Evolutionary conservation across 2,113 vertebrate genomes (phyloP).

Genomic region (Sitta europaea): DNA sequence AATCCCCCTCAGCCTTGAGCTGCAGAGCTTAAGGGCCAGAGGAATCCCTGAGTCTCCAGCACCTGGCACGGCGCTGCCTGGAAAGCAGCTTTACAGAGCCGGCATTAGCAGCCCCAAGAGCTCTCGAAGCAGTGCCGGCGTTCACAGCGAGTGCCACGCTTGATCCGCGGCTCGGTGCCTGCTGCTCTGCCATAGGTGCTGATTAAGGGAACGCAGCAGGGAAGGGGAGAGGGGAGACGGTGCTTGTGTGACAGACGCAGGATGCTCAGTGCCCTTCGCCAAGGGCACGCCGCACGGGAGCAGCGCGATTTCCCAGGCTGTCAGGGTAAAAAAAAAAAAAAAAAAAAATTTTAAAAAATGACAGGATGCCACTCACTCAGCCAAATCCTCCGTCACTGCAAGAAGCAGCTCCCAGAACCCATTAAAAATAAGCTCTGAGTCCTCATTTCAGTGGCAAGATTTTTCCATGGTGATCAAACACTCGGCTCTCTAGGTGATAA

Average conservation of each 20-base stretch:
- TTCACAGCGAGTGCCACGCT: not conserved
- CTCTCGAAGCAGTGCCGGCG: not conserved
- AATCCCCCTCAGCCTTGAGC: not conserved
- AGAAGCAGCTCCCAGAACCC: slow-evolving; percentile 24
- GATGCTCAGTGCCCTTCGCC: slow-evolving; percentile 49
- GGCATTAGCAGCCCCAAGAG: not conserved
- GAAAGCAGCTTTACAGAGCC: not conserved
- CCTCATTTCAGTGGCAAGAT: not conserved
- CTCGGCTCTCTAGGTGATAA: not conserved
- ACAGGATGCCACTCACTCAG: slow-evolving; percentile 38
- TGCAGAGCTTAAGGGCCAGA: not conserved
- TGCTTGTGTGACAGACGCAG: slow-evolving; percentile 32
- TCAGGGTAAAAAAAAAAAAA: not conserved
- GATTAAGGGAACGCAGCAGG: not conserved
- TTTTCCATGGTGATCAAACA: slow-evolving; percentile 6
- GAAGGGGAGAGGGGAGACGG: not conserved
- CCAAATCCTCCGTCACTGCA: slow-evolving; percentile 13
- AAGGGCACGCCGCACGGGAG: slow-evolving; percentile 5
- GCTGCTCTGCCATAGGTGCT: slow-evolving; percentile 19
- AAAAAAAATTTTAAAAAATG: not conserved
- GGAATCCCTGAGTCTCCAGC: not conserved
- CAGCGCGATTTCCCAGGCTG: slow-evolving; percentile 15
- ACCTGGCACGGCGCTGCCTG: not conserved
- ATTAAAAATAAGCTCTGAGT: slow-evolving; percentile 52
- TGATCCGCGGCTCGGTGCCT: not conserved